A percentile compares a stretch with the other conserved stretches of the same genome.
phyloP scores from a whole-genome alignment of 64 coral and sea anemone species.

The Anthopleura sola region DNA sequence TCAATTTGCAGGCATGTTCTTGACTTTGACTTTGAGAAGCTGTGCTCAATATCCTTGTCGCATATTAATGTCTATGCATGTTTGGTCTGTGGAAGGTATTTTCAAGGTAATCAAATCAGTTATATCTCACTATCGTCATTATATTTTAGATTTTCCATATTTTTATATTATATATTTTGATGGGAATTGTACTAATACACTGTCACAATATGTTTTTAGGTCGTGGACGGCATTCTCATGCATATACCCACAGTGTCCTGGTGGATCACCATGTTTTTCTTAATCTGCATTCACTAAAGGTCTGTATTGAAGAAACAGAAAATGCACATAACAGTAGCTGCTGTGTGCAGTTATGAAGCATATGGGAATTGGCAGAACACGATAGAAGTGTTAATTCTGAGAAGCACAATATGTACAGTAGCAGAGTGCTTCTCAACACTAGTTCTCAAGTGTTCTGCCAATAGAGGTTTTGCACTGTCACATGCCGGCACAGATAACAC shows the following conservation, averaged over 20 bases:
- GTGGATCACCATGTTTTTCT: constrained; percentile 96
- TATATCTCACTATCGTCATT: not conserved
- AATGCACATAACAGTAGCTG: no score
- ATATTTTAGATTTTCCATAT: not conserved
- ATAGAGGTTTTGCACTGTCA: no score
- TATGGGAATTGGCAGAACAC: no score
- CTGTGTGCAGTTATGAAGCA: no score
- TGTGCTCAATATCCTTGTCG: constrained; percentile 96
- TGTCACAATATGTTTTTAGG: constrained; percentile 23
- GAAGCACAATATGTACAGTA: no score
- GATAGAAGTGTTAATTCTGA: no score
- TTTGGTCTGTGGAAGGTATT: constrained; percentile 97
- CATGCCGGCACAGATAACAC: no score
- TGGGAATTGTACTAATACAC: no score
- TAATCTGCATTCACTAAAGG: constrained; percentile 93
- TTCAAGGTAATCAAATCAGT: constrained; percentile 76
- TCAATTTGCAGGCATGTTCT: constrained; percentile 54
- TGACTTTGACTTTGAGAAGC: constrained; percentile 99
- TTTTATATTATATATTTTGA: no score
- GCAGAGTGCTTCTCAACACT: no score
- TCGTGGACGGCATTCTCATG: constrained; percentile 89
- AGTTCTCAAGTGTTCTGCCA: no score
- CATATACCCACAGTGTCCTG: constrained; percentile 95
- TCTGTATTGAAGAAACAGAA: not conserved
- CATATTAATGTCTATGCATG: constrained; percentile 99